Base-by-base conservation (phyloP, 2,888 invertebrate species). In the Penaeus monodon region DNA sequence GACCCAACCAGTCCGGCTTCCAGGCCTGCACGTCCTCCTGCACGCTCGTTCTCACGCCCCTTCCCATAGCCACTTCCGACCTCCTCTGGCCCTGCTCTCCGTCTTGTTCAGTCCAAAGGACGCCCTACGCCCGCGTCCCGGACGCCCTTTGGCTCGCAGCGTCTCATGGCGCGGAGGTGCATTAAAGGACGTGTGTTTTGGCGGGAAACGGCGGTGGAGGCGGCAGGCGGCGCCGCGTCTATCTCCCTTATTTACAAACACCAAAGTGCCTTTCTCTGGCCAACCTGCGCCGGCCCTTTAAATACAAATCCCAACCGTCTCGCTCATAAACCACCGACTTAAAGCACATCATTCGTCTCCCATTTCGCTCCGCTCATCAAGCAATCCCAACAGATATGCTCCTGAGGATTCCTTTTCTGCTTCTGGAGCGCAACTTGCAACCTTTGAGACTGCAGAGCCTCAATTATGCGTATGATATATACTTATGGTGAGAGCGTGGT, bases 181-280 rank as follows among this genome's bases (percentile, higher is more conserved):
- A 84, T 84, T 77, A 83, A 83, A 76, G 65, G 63, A 14, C 77
- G 17, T 65, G 38, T 29, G 66, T 77, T 77, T 84, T 76, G 77
- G 77, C 76, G 76, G 77, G 77, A 84, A 65, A 84, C 27, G 29
- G 76, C 68, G 44, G 44, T 57, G 29, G 22, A 49, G 44, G 66
- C 49, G 44, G 49, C 29, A 27, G 73, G 65, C 73, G 73, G 33
- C 73, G 57, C 57, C 29, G 29, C 80, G n/a, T 70, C 80, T 20
- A 12, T 33, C 73, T 73, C 29, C 82, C 24, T 44, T 76, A 76
- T 76, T 83, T 65, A 83, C 76, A 74, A 83, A 83, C 74, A 74
- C 83, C 33, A 29, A 63, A 38, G 64, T 38, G 68, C 68, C n/a
- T 81, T 70, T 49, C 74, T 44, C n/a, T 33, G 49, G 24, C 29